phyloP scores from a whole-genome alignment of 2,113 vertebrate species.

The Brachypteracias leptosomus region DNA sequence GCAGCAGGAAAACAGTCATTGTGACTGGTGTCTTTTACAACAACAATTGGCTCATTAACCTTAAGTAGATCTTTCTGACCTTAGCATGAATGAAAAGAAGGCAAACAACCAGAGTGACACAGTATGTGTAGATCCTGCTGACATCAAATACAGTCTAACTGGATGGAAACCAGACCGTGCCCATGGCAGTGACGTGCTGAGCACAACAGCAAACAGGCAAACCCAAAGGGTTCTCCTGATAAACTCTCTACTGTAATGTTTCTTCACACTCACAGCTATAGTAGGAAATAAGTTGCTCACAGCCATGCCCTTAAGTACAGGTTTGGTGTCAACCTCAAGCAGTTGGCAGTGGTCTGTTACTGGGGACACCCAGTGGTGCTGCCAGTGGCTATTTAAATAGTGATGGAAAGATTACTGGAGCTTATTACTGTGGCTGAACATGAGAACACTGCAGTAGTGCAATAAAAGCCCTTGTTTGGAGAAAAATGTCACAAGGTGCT shows the following conservation, averaged over 20 bases:
- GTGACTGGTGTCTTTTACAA: constrained; percentile 24
- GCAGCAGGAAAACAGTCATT: constrained; percentile 35
- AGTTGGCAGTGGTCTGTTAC: neutral
- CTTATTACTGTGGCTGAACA: neutral
- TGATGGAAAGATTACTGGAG: neutral
- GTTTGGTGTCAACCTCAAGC: neutral
- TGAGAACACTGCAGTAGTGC: neutral
- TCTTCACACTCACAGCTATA: neutral
- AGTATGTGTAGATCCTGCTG: neutral
- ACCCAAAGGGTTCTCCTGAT: neutral
- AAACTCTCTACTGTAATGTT: neutral
- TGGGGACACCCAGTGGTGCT: neutral
- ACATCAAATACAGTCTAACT: neutral
- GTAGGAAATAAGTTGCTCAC: neutral
- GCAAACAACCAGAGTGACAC: neutral
- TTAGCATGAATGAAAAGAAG: neutral
- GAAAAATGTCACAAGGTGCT: neutral
- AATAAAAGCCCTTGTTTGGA: neutral
- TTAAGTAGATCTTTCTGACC: constrained; percentile 45
- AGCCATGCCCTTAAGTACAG: neutral
- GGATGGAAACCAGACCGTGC: neutral
- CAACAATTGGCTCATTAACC: constrained; percentile 62
- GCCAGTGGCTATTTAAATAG: neutral
- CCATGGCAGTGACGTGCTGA: neutral
- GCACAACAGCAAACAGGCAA: neutral